Conservation (phyloP, 92 coral and sea anemone species). For the Palythoa heliodiscus region DNA sequence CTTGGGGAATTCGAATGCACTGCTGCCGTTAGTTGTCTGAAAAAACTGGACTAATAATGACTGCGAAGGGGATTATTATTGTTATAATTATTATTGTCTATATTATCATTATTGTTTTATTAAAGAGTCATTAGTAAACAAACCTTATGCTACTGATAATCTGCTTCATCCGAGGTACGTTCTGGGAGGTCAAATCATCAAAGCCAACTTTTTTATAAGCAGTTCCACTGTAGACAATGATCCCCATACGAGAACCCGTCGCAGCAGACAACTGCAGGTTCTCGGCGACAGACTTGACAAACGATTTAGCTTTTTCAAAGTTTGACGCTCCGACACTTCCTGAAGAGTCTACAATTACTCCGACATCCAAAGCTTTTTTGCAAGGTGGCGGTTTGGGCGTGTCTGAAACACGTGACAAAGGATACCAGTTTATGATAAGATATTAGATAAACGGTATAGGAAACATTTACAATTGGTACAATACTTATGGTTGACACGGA, state of each 20-base stretch:
- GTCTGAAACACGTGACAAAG: background rate
- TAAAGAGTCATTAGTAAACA: background rate
- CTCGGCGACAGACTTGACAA: conserved; percentile 54
- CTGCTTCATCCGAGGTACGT: conserved; percentile 52
- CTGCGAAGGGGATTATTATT: background rate
- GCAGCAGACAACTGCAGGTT: conserved; percentile 58
- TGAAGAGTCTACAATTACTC: conserved; percentile 66
- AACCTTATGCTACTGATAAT: conserved; percentile 51
- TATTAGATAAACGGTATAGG: no score
- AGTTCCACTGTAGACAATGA: conserved; percentile 55
- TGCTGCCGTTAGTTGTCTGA: no score
- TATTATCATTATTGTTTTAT: background rate
- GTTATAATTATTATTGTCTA: background rate
- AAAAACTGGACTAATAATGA: no score
- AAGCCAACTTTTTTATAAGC: conserved; percentile 58
- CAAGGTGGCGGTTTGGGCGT: conserved; percentile 56
- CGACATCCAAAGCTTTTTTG: conserved; percentile 67
- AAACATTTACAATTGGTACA: no score
- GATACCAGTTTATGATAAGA: no score
- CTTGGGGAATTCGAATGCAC: no score
- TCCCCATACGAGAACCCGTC: conserved; percentile 66
- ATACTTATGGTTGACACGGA: no score
- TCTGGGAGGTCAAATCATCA: conserved; percentile 50
- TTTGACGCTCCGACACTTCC: conserved; percentile 51
- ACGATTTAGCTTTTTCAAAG: conserved; percentile 58